These are phyloP conservation scores for Chondrilla cf. caribensis DNA, from an alignment of 37 sponge, comb jelly and placozoan species.

Conservation along the genomic window DNA sequence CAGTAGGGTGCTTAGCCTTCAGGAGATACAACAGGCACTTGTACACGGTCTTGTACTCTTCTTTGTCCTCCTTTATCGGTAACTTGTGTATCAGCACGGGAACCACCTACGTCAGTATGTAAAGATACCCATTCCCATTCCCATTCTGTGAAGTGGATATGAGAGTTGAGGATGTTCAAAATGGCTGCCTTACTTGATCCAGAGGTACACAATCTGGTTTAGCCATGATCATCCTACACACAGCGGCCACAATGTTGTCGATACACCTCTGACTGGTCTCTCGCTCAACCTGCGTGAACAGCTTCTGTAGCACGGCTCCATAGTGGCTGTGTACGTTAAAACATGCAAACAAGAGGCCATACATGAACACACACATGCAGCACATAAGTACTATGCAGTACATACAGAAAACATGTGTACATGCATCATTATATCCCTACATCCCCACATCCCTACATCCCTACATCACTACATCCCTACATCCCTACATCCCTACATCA, in stretches of 20 bases:
- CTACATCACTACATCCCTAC: no score
- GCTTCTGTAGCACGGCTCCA: constrained; percentile 50
- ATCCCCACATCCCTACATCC: no score
- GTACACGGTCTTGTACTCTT: constrained; percentile 86
- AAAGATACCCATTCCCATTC: not conserved
- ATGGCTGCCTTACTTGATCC: constrained; percentile 56
- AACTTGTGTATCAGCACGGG: constrained; percentile 75
- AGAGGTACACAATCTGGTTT: constrained; percentile 64
- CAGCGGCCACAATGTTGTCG: constrained; percentile 82
- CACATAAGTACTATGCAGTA: not conserved
- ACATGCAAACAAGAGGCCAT: not conserved
- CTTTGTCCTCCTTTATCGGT: constrained; percentile 88
- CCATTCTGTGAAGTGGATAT: not conserved
- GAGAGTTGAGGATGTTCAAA: not conserved
- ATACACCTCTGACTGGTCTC: constrained; percentile 35
- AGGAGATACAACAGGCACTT: constrained; percentile 59
- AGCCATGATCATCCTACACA: constrained; percentile 82
- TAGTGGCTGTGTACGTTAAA: constrained; percentile 49
- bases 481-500: no score
- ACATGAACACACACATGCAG: not conserved
- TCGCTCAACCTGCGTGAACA: constrained; percentile 50
- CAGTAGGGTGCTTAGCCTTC: constrained; percentile 19
- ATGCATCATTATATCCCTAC: no score
- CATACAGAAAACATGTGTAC: no score
- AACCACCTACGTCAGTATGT: constrained; percentile 40